Conservation (phyloP, 2,888 invertebrate genomes). For the Yponomeuta cagnagella region DNA sequence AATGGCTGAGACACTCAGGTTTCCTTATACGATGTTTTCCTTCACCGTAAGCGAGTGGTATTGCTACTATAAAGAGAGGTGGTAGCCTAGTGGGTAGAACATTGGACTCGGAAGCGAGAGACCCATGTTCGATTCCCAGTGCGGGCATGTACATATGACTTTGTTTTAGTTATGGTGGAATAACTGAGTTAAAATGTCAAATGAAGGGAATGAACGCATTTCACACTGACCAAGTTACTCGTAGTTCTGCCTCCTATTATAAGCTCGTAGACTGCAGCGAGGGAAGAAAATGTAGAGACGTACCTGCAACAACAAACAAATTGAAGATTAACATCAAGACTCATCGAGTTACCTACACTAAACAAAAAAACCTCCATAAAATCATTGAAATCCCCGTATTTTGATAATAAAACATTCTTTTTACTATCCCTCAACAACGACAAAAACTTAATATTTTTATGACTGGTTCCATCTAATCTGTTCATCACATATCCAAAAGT, state of each 20-base stretch:
- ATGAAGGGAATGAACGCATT: not conserved
- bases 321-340: not conserved
- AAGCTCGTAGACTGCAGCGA: not conserved
- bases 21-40: too few species aligned
- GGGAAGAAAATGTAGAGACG: not conserved
- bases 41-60: too few species aligned
- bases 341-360: not conserved
- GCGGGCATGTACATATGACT: too few species aligned
- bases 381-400: not conserved
- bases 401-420: not conserved
- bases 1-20: too few species aligned
- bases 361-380: not conserved
- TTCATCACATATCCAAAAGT: too few species aligned
- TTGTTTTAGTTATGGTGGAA: not conserved
- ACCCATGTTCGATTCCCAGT: too few species aligned
- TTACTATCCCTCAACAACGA: not conserved
- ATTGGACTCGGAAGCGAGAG: too few species aligned
- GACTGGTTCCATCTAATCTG: too few species aligned
- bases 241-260: not conserved
- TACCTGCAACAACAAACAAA: not conserved
- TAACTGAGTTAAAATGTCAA: not conserved
- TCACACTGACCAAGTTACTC: not conserved
- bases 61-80: too few species aligned
- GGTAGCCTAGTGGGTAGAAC: too few species aligned
- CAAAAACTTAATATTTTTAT: not conserved